A percentile compares a stretch with the other conserved stretches of the same genome.
phyloP scores from a whole-genome alignment of 1,140 invertebrate species.

The Drusus annulatus region DNA sequence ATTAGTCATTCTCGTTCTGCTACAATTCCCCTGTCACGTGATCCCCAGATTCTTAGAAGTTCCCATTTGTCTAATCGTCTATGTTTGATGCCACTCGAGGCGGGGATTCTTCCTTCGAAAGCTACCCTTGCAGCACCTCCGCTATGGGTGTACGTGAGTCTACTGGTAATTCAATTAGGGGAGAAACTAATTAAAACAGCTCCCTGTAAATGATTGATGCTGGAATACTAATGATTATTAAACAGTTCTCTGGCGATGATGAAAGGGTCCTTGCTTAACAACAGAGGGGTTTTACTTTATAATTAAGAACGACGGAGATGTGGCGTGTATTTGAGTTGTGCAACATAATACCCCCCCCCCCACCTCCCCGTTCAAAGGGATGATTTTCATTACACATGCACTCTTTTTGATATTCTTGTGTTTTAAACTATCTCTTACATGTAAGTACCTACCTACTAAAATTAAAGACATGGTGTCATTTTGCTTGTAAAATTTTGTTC shows the following conservation, averaged over 20 bases:
- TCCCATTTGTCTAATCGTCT: constrained; percentile 39
- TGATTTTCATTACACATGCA: not conserved
- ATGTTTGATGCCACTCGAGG: constrained; percentile 48
- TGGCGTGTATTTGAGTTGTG: constrained; percentile 29
- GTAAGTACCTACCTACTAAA: no score
- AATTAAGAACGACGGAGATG: constrained; percentile 15
- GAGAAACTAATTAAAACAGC: constrained; percentile 58
- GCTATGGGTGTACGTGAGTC: constrained; percentile 15
- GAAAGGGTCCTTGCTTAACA: constrained; percentile 48
- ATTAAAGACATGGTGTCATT: no score
- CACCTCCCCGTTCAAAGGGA: not conserved
- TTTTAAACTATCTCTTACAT: no score
- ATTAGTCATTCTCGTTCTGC: not conserved
- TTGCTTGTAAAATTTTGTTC: no score
- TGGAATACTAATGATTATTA: constrained; percentile 59
- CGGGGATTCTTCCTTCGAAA: not conserved
- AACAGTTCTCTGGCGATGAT: constrained; percentile 51
- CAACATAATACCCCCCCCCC: not conserved
- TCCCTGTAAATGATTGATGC: constrained; percentile 59
- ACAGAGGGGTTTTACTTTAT: constrained; percentile 37
- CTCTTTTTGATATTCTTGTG: not conserved
- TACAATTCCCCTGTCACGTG: not conserved
- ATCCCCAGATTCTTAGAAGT: not conserved
- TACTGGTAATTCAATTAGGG: constrained; percentile 54
- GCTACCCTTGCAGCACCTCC: not conserved